Evolutionary conservation across 2,888 invertebrate genomes (phyloP).

Genomic region (Spodoptera exigua): DNA sequence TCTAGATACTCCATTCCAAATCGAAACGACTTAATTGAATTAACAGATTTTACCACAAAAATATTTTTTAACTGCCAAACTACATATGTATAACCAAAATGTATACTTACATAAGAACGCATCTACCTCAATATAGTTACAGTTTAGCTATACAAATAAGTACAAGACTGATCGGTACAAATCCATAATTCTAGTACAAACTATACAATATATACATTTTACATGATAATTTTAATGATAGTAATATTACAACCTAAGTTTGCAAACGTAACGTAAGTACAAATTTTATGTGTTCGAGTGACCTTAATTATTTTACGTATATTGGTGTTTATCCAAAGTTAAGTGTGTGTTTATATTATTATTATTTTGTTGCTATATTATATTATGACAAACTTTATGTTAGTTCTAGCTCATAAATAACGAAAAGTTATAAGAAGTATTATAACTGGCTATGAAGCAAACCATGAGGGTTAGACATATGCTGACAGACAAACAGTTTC

Average conservation of each 20-base stretch:
- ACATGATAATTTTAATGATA: conserved; percentile 73
- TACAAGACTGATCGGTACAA: conserved; percentile 87
- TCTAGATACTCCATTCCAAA: conserved; percentile 53
- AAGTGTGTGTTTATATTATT: conserved; percentile 86
- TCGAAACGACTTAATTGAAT: conserved; percentile 29
- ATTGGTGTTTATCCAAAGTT: conserved; percentile 87
- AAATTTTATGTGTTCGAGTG: conserved; percentile 88
- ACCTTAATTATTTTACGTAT: conserved; percentile 82
- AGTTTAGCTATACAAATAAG: conserved; percentile 70
- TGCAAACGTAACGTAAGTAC: conserved; percentile 84
- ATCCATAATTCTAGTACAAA: conserved; percentile 81
- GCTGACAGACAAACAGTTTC: conserved; percentile 21
- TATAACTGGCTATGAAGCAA: conserved; percentile 71
- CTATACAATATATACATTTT: conserved; percentile 67
- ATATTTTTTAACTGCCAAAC: conserved; percentile 20
- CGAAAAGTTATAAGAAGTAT: conserved; percentile 66
- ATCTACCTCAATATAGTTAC: conserved; percentile 77
- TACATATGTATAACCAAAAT: conserved; percentile 12
- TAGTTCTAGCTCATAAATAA: conserved; percentile 68
- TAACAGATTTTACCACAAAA: conserved; percentile 25
- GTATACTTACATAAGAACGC: conserved; percentile 30
- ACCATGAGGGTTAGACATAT: conserved; percentile 43
- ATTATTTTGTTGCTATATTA: conserved; percentile 86
- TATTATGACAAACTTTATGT: conserved; percentile 82
- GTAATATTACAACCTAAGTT: conserved; percentile 75